Conservation (phyloP, 2,113 vertebrate genomes). For the Ciconia boyciana region DNA sequence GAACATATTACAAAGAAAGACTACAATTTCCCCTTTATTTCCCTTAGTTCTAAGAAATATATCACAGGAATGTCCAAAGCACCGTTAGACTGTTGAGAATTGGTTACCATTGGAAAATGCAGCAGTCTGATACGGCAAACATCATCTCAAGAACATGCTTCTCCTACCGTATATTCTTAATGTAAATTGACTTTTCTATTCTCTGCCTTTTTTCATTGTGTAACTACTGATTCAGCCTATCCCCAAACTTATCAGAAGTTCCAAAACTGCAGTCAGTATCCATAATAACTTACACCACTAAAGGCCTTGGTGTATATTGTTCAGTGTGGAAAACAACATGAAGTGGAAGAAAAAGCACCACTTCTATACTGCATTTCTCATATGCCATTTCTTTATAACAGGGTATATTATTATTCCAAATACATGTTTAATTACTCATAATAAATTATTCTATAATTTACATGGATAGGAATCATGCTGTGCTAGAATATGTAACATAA, state of each 20-base stretch:
- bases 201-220: background rate
- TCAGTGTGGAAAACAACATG: background rate
- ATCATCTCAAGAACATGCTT: background rate
- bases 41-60: background rate
- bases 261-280: background rate
- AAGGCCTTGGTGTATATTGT: background rate
- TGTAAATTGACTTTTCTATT: background rate
- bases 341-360: background rate
- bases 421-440: background rate
- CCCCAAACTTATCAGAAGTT: background rate
- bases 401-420: background rate
- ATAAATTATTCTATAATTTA: background rate
- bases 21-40: background rate
- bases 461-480: background rate
- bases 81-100: background rate
- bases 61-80: background rate
- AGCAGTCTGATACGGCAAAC: background rate
- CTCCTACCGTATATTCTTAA: background rate
- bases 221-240: background rate
- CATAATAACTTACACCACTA: background rate
- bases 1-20: background rate
- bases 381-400: background rate
- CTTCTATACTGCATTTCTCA: background rate
- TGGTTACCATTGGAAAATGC: background rate
- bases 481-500: background rate